These are phyloP conservation scores for Dissostichus mawsoni DNA, from an alignment of 2,113 vertebrate species.

Conservation along the genomic window DNA sequence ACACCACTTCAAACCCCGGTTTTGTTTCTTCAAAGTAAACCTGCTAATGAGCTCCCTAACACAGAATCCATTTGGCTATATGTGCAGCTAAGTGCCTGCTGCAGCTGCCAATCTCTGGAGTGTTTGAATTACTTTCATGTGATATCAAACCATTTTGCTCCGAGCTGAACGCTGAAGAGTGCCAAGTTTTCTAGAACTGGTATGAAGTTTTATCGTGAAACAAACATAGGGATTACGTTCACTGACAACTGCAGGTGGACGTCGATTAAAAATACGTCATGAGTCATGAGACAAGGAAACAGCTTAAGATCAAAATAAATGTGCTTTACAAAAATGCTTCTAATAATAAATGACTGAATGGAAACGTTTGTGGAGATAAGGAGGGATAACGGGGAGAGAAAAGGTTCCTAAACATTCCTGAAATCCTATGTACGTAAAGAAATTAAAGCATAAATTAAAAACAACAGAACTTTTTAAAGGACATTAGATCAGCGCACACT, in stretches of 20 bases:
- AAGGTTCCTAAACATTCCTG: too few relatives aligned
- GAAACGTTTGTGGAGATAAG: too few relatives aligned
- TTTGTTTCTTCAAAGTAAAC: not conserved
- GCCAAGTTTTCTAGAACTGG: not conserved
- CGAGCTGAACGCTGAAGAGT: not conserved
- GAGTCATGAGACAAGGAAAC: not conserved
- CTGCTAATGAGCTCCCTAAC: not conserved
- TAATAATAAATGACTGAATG: too few relatives aligned
- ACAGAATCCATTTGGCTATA: not conserved
- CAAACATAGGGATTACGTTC: conserved; percentile 5
- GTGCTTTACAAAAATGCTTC: not conserved
- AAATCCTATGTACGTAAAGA: too few relatives aligned
- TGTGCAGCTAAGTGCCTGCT: not conserved
- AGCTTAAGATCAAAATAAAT: not conserved
- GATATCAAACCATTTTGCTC: not conserved
- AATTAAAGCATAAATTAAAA: not conserved
- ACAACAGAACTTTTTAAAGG: not conserved
- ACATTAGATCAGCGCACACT: not conserved
- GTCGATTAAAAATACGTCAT: not conserved
- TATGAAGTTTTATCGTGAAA: not conserved
- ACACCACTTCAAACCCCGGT: too few relatives aligned
- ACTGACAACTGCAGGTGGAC: not conserved
- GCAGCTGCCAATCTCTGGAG: conserved; percentile 12
- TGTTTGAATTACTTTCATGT: not conserved
- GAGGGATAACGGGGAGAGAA: too few relatives aligned